A percentile compares a stretch with the other conserved stretches of the same genome.
These are phyloP conservation scores for Nomada ferruginata DNA, from an alignment of 2,888 invertebrate species.

Conservation along the genomic window DNA sequence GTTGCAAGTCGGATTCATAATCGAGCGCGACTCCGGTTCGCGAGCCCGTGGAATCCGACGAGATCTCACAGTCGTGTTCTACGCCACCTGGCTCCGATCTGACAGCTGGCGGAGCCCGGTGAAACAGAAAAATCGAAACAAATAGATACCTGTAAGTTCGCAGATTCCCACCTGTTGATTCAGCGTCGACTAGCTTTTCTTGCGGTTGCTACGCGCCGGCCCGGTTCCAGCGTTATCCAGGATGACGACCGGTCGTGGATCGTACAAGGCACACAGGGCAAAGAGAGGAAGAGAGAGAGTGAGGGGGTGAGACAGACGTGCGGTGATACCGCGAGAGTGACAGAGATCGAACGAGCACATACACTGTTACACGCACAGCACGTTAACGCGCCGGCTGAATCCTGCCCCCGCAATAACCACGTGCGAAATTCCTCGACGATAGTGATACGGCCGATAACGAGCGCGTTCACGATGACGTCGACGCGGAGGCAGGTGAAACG, in stretches of 20 bases:
- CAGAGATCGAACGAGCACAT: conserved; percentile 34
- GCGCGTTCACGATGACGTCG: conserved; percentile 21
- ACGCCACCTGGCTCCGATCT: conserved; percentile 35
- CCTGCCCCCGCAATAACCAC: conserved; percentile 27
- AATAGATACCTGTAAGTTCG: conserved; percentile 74
- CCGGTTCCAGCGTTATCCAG: conserved; percentile 53
- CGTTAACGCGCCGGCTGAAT: conserved; percentile 54
- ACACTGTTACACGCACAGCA: conserved; percentile 60
- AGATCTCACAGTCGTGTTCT: background rate
- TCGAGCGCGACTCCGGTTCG: conserved; percentile 17
- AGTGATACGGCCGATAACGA: background rate
- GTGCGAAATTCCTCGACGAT: conserved; percentile 20
- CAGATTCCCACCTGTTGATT: conserved; percentile 82
- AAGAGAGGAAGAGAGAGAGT: background rate
- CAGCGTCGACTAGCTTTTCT: conserved; percentile 54
- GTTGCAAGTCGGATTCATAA: background rate
- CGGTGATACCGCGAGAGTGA: background rate
- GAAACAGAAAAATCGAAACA: conserved; percentile 40
- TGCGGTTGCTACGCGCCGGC: conserved; percentile 65
- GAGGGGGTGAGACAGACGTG: background rate
- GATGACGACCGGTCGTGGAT: conserved; percentile 48
- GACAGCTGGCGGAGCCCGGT: conserved; percentile 55
- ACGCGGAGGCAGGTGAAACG: conserved; percentile 26
- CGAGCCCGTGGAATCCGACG: conserved; percentile 26
- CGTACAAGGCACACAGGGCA: conserved; percentile 30